These are phyloP conservation scores for Diacarnus erythraeanus DNA, from an alignment of 37 sponge, comb jelly and placozoan genomes.

Conservation along the genomic window DNA sequence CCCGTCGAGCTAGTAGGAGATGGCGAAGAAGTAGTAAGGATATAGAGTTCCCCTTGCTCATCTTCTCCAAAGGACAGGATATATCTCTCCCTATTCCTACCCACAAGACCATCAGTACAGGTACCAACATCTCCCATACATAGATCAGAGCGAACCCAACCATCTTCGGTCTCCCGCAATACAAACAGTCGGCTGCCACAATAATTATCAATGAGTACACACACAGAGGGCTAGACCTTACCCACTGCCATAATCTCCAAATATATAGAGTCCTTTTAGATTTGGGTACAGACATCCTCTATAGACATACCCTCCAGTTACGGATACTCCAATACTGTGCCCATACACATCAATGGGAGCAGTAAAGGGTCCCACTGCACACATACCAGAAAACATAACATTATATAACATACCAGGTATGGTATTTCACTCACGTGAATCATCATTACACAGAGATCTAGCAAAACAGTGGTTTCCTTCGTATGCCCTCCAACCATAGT, in stretches of 20 bases:
- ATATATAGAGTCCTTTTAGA: slow-evolving; percentile 70
- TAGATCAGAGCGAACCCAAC: slow-evolving; percentile 31
- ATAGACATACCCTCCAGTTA: slow-evolving; percentile 85
- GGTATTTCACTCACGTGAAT: not conserved
- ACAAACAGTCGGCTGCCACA: slow-evolving; percentile 13
- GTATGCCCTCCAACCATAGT: slow-evolving; percentile 77
- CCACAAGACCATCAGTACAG: slow-evolving; percentile 63
- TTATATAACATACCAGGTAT: not conserved
- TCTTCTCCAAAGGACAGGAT: slow-evolving; percentile 82
- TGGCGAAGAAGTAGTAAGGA: slow-evolving; percentile 36
- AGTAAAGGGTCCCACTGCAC: not conserved
- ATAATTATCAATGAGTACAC: not conserved
- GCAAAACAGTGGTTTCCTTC: slow-evolving; percentile 59
- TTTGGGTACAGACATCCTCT: slow-evolving; percentile 79
- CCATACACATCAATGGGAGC: slow-evolving; percentile 65
- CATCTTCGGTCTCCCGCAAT: slow-evolving; percentile 20
- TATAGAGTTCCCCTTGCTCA: slow-evolving; percentile 57
- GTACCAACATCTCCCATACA: slow-evolving; percentile 49
- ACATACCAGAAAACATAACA: no score
- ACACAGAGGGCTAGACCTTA: no score
- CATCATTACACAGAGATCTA: not conserved
- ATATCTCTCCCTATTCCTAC: slow-evolving; percentile 3
- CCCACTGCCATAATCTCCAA: slow-evolving; percentile 74
- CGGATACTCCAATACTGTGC: slow-evolving; percentile 55
- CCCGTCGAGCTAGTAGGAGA: slow-evolving; percentile 27